Conservation (phyloP, 2,113 vertebrate species). For the cat (Felis catus) region DNA sequence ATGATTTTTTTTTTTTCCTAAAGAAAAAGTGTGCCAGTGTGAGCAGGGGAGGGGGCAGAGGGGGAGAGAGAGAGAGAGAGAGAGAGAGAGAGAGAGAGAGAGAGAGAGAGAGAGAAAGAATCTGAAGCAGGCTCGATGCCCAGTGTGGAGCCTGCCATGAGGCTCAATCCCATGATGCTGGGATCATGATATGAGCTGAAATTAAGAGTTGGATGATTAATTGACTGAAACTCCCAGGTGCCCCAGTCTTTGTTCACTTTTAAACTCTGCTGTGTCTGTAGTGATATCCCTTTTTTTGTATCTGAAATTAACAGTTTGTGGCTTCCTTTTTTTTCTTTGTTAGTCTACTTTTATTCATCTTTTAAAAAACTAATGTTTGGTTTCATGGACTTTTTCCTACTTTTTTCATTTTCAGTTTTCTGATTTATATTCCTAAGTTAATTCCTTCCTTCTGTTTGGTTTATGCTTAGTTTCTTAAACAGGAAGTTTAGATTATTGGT, state of each 20-base stretch:
- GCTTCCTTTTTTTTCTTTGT: neutral
- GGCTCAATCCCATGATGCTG: too few species aligned
- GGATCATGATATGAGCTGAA: too few species aligned
- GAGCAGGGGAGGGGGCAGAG: too few species aligned
- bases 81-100: too few species aligned
- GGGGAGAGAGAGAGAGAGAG: too few species aligned
- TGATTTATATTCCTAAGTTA: neutral
- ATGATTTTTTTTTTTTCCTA: too few species aligned
- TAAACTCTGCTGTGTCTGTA: neutral
- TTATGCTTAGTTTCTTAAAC: conserved; percentile 3
- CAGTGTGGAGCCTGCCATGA: too few species aligned
- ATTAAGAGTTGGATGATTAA: too few species aligned
- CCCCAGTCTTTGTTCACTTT: neutral
- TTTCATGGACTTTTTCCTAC: neutral
- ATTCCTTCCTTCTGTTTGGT: conserved; percentile 6
- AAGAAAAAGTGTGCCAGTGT: too few species aligned
- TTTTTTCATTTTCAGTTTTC: neutral
- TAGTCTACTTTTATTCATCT: neutral
- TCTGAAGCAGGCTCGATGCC: too few species aligned
- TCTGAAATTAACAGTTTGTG: neutral
- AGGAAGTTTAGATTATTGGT: neutral
- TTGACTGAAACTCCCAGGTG: too few species aligned
- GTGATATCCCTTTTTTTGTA: neutral
- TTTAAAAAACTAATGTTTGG: neutral
- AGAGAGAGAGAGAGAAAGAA: too few species aligned